Base-by-base conservation (phyloP, 2,797 vertebrate species). In the Setipinna tenuifilis region DNA sequence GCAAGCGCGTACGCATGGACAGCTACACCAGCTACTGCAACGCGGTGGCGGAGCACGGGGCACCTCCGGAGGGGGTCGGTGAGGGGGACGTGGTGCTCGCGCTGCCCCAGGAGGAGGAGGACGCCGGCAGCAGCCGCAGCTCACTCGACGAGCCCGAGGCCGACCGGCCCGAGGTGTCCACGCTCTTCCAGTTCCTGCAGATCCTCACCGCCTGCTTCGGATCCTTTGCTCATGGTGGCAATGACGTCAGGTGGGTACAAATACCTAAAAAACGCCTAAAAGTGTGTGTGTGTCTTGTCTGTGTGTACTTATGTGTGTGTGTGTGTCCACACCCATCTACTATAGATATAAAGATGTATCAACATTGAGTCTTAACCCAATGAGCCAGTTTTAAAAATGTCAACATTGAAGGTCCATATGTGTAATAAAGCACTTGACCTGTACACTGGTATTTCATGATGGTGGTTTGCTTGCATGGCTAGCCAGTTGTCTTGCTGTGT, bases 1-100 rank as follows among this genome's bases (percentile, higher is more conserved):
- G 95, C 91, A 98, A 98, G 92, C 95, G 98, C 0, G 89, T 97
- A 25, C 97, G 98, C 10, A 99, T 99, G 97, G 98, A 99, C 93
- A 99, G 98, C 91, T 99, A 99, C 90, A 99, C 97, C 16, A 99
- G 98, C 92, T 99, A 99, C 92, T 99, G 98, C 93, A 99, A 99
- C 0, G 98, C 98, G 0, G 97, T 99, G 92, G 98, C 98, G 0
- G 98, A 99, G 19, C 90, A 95, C 44, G 95, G 95, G 0, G 88
- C 94, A 0, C 95, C 97, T 0, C 95, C 96, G 0, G 94, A 95
- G 9, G 88, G 87, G 17, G 81, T 93, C 0, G 93, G 91, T 0
- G 96, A 96, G 0, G 83, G 82, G 0, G 97, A 96, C 0, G 95
- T 96, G 87, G 94, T 95, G 0, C 82, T 96, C 0, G 97, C 98